Evolutionary conservation across 2,113 vertebrate genomes (phyloP).

Genomic region (Abramis brama): DNA sequence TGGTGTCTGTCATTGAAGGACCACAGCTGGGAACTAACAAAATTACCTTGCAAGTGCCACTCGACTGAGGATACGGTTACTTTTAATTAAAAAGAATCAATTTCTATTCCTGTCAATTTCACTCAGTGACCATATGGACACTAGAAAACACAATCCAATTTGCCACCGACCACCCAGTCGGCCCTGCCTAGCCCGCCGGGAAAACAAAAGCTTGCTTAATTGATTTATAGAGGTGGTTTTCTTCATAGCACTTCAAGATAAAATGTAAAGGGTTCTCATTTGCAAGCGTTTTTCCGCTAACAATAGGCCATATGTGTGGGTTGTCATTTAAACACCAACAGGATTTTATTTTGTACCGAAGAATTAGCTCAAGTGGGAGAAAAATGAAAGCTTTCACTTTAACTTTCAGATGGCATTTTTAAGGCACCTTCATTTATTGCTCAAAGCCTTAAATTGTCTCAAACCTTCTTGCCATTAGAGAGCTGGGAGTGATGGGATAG

Average conservation of each 20-base stretch:
- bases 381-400: neutral
- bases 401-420: constrained; percentile 7
- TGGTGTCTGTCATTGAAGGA: constrained; percentile 53
- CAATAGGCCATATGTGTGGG: neutral
- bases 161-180: constrained; percentile 50
- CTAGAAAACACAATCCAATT: constrained; percentile 77
- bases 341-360: neutral
- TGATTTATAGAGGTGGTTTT: constrained; percentile 47
- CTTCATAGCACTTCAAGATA: constrained; percentile 15
- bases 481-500: neutral
- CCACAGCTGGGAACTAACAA: constrained; percentile 71
- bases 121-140: constrained; percentile 76
- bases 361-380: neutral
- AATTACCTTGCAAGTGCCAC: constrained; percentile 71
- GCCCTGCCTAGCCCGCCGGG: constrained; percentile 45
- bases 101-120: constrained; percentile 70
- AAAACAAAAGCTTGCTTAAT: constrained; percentile 56
- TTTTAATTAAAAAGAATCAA: constrained; percentile 82
- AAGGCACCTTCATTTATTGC: neutral
- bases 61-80: constrained; percentile 74
- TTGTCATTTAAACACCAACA: neutral
- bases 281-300: neutral
- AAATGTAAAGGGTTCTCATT: constrained; percentile 11
- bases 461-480: constrained; percentile 15
- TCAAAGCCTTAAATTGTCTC: neutral